Evolutionary conservation across 2,113 vertebrate species (phyloP).

Genomic region (Delphinapterus leucas): DNA sequence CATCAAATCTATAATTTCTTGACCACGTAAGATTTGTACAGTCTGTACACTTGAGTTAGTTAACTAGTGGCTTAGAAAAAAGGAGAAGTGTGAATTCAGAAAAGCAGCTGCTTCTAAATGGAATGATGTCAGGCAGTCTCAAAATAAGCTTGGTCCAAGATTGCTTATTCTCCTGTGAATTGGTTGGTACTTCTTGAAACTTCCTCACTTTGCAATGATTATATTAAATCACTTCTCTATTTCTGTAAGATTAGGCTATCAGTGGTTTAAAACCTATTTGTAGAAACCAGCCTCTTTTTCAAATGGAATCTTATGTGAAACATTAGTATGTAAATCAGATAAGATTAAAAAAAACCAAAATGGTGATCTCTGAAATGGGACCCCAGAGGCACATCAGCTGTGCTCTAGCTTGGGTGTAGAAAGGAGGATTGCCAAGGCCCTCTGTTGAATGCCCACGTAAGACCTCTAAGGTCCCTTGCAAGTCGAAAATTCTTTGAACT

Average conservation of each 20-base stretch:
- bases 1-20: constrained; percentile 3
- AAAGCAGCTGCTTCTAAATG: constrained; percentile 33
- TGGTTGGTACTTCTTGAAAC: background rate
- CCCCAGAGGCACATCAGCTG: background rate
- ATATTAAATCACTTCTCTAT: constrained; percentile 44
- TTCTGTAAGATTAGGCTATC: constrained; percentile 22
- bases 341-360: background rate
- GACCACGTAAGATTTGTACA: background rate
- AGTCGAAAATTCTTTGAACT: constrained; percentile 2
- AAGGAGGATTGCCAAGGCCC: background rate
- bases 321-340: constrained; percentile 64
- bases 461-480: background rate
- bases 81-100: constrained; percentile 44
- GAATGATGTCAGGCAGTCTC: constrained; percentile 2
- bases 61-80: constrained; percentile 15
- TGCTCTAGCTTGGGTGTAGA: background rate
- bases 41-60: background rate
- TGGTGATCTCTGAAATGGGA: background rate
- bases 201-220: background rate
- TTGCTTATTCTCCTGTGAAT: constrained; percentile 20
- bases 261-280: constrained; percentile 18
- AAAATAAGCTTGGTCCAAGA: constrained; percentile 29
- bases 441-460: background rate
- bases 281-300: constrained; percentile 45
- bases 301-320: constrained; percentile 29